Percentiles rank a stretch among this genome's conserved stretches.
These are phyloP conservation scores for Myoxocephalus aenaeus DNA, from an alignment of 2,797 vertebrate genomes.

Conservation along the genomic window DNA sequence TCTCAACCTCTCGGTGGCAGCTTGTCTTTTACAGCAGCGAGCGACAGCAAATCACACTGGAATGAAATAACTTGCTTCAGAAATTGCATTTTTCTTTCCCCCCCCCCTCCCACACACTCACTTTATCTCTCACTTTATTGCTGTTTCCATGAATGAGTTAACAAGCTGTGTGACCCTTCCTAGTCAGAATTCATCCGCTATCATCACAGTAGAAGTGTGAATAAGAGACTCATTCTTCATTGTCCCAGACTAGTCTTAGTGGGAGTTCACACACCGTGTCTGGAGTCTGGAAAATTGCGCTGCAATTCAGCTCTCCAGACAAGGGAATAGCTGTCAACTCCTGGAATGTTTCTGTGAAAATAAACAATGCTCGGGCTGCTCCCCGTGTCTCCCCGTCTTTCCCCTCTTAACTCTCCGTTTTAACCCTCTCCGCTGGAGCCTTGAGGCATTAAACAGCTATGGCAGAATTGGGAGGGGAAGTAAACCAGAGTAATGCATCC, in stretches of 20 bases:
- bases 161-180: slow-evolving; percentile 20
- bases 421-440: slow-evolving; percentile 58
- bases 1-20: slow-evolving; percentile 50
- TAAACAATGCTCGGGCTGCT: slow-evolving; percentile 77
- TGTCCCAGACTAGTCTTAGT: slow-evolving; percentile 65
- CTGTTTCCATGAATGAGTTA: slow-evolving; percentile 33
- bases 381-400: slow-evolving; percentile 57
- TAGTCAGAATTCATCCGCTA: slow-evolving; percentile 28
- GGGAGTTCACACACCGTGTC: slow-evolving; percentile 72
- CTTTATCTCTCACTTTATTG: background rate
- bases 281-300: slow-evolving; percentile 79
- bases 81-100: background rate
- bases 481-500: slow-evolving; percentile 83
- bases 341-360: slow-evolving; percentile 84
- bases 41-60: slow-evolving; percentile 7
- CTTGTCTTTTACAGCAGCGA: slow-evolving; percentile 17
- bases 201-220: slow-evolving; percentile 66
- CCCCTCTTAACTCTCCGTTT: slow-evolving; percentile 56
- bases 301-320: slow-evolving; percentile 65
- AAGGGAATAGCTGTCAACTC: slow-evolving; percentile 82
- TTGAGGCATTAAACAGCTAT: slow-evolving; percentile 73
- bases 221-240: slow-evolving; percentile 72
- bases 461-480: slow-evolving; percentile 57
- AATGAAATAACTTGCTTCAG: background rate
- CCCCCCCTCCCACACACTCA: background rate